Evolutionary conservation across 2,797 vertebrate genomes (phyloP).

Genomic region (Dermochelys coriacea): DNA sequence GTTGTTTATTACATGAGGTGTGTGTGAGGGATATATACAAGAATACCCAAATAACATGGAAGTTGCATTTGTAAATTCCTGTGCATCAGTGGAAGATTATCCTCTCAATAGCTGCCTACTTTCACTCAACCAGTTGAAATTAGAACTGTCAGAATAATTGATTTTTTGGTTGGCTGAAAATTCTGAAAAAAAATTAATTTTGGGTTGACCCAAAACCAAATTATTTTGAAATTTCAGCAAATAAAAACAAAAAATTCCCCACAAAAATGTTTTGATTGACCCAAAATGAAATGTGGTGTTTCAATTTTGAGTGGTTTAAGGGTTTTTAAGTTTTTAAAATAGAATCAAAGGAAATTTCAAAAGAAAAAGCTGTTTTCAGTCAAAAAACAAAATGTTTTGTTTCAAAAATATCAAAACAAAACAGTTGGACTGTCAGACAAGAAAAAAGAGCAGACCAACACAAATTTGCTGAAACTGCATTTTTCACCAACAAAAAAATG

Average conservation of each 20-base stretch:
- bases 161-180: neutral
- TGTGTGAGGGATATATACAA: neutral
- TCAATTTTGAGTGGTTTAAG: neutral
- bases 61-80: neutral
- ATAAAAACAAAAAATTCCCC: neutral
- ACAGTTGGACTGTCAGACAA: neutral
- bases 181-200: neutral
- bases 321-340: neutral
- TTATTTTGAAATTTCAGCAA: neutral
- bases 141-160: neutral
- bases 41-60: neutral
- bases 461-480: neutral
- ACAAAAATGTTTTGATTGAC: neutral
- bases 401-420: neutral
- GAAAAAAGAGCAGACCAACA: neutral
- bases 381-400: neutral
- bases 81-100: rapidly evolving
- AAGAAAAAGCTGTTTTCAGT: neutral
- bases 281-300: neutral
- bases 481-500: neutral
- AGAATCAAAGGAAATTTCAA: neutral
- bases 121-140: neutral
- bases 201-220: neutral
- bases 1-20: neutral
- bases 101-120: neutral